Base-by-base conservation (phyloP, 2,888 invertebrate species). In the Mycalesis mineus region DNA sequence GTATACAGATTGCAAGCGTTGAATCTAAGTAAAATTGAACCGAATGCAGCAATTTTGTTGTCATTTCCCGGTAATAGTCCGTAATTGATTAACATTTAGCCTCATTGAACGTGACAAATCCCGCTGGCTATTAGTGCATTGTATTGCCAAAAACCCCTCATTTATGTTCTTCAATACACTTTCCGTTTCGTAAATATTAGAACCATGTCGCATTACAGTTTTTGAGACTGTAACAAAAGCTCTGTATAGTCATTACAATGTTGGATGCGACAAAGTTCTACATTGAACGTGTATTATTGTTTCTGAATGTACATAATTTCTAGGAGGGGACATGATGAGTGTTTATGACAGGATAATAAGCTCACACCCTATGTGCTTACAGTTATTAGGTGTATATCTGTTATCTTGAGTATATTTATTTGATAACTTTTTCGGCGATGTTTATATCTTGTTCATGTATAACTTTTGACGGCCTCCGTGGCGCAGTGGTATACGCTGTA, bases 271-370 rank as follows among this genome's bases (percentile, higher is more conserved):
- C 40, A 52, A 17, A 22, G 42, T 52, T 52, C 42, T 52, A 29
- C 5, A 42, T 41, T 6, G 13, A 11, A 22, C 29, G 15, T 13
- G n/a, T 42, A 42, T 42, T 52, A 52, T 52, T 52, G 52, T 52
- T 52, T 52, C 44, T 11, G 33, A 42, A 54, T 63, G 62, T 62
- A 64, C 62, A 68, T 67, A 68, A 65, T 69, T 65, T 68, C 61
- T 58, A 60, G 58, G 62, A 70, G 69, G 69, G 68, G 77, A 77
- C 75, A 72, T 74, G 73, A 74, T 74, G 79, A 80, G 79, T 88
- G 88, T 71, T 62, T 73, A 68, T 87, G 88, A 88, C 88, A 86
- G 85, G 70, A 83, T 86, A 88, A 88, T 88, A 77, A 73, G 78
- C 81, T 80, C 75, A 84, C 87, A 79, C 88, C 88, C 86, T 75